Evolutionary conservation across 2,888 invertebrate species (phyloP).

Genomic region (Adelognathus sp.): DNA sequence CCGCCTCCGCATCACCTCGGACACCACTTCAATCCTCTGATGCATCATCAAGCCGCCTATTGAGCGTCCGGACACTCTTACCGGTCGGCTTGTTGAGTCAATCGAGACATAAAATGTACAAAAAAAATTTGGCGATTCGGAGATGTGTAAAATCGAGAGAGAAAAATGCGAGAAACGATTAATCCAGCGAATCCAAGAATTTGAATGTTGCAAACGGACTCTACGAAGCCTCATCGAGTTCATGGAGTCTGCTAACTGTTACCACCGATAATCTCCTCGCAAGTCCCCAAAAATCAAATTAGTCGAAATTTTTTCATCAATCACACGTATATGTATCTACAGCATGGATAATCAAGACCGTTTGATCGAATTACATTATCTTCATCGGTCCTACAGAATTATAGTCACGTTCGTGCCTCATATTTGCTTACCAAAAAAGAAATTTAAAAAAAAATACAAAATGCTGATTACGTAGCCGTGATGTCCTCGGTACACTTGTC

Average conservation of each 20-base stretch:
- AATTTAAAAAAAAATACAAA: conserved; percentile 13
- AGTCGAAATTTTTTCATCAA: conserved; percentile 3
- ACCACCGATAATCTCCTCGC: conserved; percentile 4
- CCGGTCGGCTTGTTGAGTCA: conserved; percentile 1
- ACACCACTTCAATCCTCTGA: conserved; percentile 83
- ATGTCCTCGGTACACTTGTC: conserved; percentile 26
- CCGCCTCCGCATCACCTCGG: conserved; percentile 87
- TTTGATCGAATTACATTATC: conserved; percentile 13
- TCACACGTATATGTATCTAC: background rate
- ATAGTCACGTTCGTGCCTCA: conserved; percentile 73
- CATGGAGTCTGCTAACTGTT: conserved; percentile 1
- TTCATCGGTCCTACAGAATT: conserved; percentile 63
- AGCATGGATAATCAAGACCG: conserved; percentile 35
- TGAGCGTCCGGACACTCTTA: conserved; percentile 59
- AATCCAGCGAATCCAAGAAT: background rate
- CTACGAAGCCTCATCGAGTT: conserved; percentile 25
- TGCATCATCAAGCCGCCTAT: conserved; percentile 84
- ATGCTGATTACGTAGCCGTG: conserved; percentile 33
- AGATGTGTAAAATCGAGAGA: background rate
- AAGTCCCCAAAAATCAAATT: conserved; percentile 2
- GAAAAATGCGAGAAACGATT: background rate
- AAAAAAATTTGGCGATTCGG: background rate
- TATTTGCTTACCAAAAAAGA: conserved; percentile 64
- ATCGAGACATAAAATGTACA: background rate
- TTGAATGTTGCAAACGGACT: conserved; percentile 16